Evolutionary conservation across 2,113 vertebrate genomes (phyloP).

Genomic region (Dunckerocampus dactyliophorus): DNA sequence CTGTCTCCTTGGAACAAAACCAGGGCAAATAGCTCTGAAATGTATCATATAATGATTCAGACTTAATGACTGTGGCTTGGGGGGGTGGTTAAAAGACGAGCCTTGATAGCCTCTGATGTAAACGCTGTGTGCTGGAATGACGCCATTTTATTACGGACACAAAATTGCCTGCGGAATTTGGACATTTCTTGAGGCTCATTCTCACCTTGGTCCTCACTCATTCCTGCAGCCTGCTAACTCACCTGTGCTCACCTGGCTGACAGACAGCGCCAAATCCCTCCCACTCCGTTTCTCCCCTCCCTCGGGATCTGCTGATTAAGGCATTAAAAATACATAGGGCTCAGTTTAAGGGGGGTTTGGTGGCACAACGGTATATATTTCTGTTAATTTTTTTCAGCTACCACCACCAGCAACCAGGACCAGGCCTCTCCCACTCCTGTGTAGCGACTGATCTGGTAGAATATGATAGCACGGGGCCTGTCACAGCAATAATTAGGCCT

Average conservation of each 20-base stretch:
- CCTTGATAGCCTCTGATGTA: slow-evolving; percentile 2
- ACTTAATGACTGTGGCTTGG: slow-evolving; percentile 62
- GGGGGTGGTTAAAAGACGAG: slow-evolving; percentile 34
- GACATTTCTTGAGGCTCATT: neutral
- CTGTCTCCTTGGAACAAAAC: slow-evolving; percentile 75
- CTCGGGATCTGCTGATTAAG: slow-evolving; percentile 69
- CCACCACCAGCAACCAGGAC: slow-evolving; percentile 8
- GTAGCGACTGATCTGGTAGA: slow-evolving; percentile 73
- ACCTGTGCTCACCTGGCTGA: slow-evolving; percentile 63
- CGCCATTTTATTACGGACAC: neutral
- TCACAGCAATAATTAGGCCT: slow-evolving; percentile 79
- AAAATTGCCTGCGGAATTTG: neutral
- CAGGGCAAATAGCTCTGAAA: slow-evolving; percentile 75
- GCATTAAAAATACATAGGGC: slow-evolving; percentile 75
- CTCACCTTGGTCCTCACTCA: neutral
- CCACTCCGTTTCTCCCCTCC: slow-evolving; percentile 27
- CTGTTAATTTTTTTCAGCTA: slow-evolving; percentile 69
- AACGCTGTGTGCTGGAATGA: neutral
- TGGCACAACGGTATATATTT: slow-evolving; percentile 71
- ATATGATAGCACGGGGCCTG: slow-evolving; percentile 77
- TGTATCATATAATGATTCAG: slow-evolving; percentile 77
- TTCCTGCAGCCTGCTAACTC: slow-evolving; percentile 17
- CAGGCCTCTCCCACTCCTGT: slow-evolving; percentile 30
- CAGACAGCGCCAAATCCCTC: slow-evolving; percentile 49
- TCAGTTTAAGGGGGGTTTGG: slow-evolving; percentile 55